Base-by-base conservation (phyloP, 2,113 vertebrate species). In the Choloepus hoffmanni region DNA sequence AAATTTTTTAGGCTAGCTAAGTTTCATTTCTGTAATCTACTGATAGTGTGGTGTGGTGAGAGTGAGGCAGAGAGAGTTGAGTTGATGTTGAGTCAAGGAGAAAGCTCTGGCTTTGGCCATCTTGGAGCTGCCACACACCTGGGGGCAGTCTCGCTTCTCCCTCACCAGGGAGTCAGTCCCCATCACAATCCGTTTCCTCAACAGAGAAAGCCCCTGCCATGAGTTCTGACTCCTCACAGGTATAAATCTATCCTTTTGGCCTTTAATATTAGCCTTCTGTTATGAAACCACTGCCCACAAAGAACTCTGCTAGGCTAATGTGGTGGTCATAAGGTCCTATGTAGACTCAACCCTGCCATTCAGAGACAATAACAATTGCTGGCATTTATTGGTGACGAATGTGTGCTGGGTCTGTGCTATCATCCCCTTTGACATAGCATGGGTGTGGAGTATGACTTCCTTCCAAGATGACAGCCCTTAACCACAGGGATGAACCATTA, bases 121-220 rank as follows among this genome's bases (percentile, higher is more conserved):
- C 36, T 23, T 13, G 12, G 62, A 53, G 28, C 9, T 12, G 63
- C 6, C 28, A 2, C 7, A 12, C 0, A 1, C 53, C 28, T 40
- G 67, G 0, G 4, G 89, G 43, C 26, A 3, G 1, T 5, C 21
- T 43, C 15, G 23, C 65, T 48, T 58, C 28, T 12, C 19, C 16
- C 7, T 16, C 0, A 7, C 30, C 14, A 40, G 7, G 12, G 33
- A 72, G 9, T 26, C 26, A 18, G 6, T 4, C 36, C n/a, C 28
- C 2, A 0, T 5, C 50, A 70, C 45, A 53, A 62, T 13, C 36
- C 23, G 11, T 26, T 30, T 6, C 36, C 19, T 63, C 26, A 19
- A 68, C 43, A 21, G 24, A 36, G 16, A 81, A 5, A 15, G 8
- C 8, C 74, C 74, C 45, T 79, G 23, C 58, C 62, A 26, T 12